Evolutionary conservation across 2,888 invertebrate species (phyloP), one percentile per base, ranked within the genome.

Genomic region (Pterostichus madidus): DNA sequence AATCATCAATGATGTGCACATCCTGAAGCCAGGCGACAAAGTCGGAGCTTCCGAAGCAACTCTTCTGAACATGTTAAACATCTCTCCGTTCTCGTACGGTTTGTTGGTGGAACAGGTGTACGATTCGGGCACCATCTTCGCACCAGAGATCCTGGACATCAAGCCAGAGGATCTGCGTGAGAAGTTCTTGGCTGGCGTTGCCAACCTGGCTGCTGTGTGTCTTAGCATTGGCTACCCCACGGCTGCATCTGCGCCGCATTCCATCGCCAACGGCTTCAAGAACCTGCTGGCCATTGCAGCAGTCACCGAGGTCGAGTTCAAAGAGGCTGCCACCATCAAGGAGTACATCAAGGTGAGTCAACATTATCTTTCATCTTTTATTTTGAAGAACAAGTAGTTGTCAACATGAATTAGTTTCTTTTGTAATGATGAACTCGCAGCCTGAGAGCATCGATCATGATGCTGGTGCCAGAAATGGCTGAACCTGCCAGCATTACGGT

Each of bases 1-100:
- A 98, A 99, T 99, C 92, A 96, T 99, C 93, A 97, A 97, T 86
- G 97, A 97, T 91, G 97, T 97, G 80, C 96, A 96, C 90, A 97
- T 97, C 89, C 90, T 97, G 90, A 97, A 97, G 91, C 96, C 96
- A 31, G 99, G 98, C 68, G 99, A 99, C 90, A 98, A 97, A 91
- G 99, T 99, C 84, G 99, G 99, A 88, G 98, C 99, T 89, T 98
- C 98, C 59, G 99, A 99, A 92, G 98, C 99, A 53, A 98, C 99
- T 11, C 95, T 99, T 83, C 93, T 99, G 86, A 99, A 99, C 93
- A 99, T 99, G 99, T 94, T 99, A 93, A 98, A 98, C 93, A 99
- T 99, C 91, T 99, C 98, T 90, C 99, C 99, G 76, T 99, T 99
- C 93, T 98, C 98, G 78, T 99, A 99, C 89, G 99, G 99, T 92